phyloP scores from a whole-genome alignment of 53 echinoderm and acorn worm species.

The Patiria pectinifera region DNA sequence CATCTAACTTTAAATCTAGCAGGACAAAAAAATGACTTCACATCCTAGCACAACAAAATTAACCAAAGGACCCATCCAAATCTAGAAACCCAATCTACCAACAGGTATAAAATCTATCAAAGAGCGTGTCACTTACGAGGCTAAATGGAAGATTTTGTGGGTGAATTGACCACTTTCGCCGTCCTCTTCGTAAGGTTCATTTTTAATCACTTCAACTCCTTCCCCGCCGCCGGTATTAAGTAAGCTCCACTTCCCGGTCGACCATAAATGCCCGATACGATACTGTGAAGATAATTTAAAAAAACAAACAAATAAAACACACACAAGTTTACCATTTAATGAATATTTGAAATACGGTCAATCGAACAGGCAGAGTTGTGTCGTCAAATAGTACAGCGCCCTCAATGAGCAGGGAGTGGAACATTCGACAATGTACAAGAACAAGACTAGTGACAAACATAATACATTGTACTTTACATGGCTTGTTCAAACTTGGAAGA shows the following conservation, averaged over 20 bases:
- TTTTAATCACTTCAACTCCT: background rate
- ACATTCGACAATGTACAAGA: too few relatives aligned
- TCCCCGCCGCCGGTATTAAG: slow-evolving; percentile 22
- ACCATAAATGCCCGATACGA: slow-evolving; percentile 17
- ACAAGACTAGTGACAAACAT: too few relatives aligned
- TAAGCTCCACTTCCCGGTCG: background rate
- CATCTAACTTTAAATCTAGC: too few relatives aligned
- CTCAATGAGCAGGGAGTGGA: background rate
- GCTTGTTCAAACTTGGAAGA: too few relatives aligned
- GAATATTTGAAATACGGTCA: too few relatives aligned
- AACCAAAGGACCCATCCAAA: too few relatives aligned
- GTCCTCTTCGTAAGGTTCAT: background rate
- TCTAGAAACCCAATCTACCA: too few relatives aligned
- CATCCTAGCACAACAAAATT: too few relatives aligned
- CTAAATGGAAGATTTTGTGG: slow-evolving; percentile 14
- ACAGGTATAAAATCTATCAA: background rate
- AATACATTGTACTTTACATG: too few relatives aligned
- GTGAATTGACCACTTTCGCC: background rate
- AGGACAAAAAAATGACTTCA: too few relatives aligned
- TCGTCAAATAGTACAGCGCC: too few relatives aligned
- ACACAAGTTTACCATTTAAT: background rate
- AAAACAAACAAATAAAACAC: background rate
- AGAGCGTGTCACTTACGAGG: background rate
- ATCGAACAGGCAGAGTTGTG: too few relatives aligned
- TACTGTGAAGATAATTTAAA: background rate